Evolutionary conservation across 2,888 invertebrate species (phyloP).

Genomic region (Luperina testacea): DNA sequence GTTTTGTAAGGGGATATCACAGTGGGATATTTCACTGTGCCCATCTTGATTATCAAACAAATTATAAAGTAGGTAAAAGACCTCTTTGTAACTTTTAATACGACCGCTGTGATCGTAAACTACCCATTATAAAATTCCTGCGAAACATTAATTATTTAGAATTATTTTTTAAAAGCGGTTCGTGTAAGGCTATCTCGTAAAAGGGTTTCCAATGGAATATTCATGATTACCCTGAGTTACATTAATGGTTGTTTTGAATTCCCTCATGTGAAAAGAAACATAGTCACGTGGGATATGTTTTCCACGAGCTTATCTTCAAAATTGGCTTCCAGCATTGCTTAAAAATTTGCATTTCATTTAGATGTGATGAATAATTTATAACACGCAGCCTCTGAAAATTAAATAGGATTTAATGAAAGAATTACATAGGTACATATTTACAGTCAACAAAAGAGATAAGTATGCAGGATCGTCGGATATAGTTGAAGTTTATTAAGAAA

Average conservation of each 20-base stretch:
- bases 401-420: conserved; percentile 43
- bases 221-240: conserved; percentile 81
- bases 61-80: conserved; percentile 58
- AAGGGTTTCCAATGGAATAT: conserved; percentile 84
- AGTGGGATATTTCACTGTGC: conserved; percentile 69
- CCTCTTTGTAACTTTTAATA: conserved; percentile 53
- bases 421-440: conserved; percentile 12
- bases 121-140: conserved; percentile 64
- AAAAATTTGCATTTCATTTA: conserved; percentile 64
- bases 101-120: conserved; percentile 56
- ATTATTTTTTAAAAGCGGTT: conserved; percentile 75
- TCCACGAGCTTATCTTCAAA: conserved; percentile 73
- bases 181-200: conserved; percentile 77
- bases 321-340: conserved; percentile 69
- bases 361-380: conserved; percentile 56
- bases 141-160: conserved; percentile 74
- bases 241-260: conserved; percentile 85
- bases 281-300: conserved; percentile 72
- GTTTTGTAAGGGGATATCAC: conserved; percentile 74
- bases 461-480: too few relatives aligned
- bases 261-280: conserved; percentile 80
- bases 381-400: conserved; percentile 31
- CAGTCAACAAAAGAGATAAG: too few relatives aligned
- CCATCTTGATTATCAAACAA: conserved; percentile 70
- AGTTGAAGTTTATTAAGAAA: too few relatives aligned